Base-by-base conservation (phyloP, 2,888 invertebrate species). In the Griposia aprilina region DNA sequence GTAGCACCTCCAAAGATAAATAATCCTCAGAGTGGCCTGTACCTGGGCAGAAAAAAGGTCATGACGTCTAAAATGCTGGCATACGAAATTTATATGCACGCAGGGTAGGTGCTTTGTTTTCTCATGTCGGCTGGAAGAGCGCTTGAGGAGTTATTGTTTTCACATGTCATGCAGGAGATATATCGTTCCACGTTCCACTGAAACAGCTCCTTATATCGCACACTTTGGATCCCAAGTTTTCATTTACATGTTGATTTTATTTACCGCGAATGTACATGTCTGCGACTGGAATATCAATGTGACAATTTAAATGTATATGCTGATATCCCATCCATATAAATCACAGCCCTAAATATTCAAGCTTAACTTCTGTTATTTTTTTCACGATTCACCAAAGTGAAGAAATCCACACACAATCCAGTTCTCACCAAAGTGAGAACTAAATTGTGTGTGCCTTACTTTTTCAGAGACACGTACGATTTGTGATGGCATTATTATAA, bases 111-210 rank as follows among this genome's bases (percentile, higher is more conserved):
- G 90, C 91, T 91, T 92, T 93, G 92, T 93, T 92, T 92, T 89
- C 91, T 89, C 89, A 90, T 91, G 90, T 91, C 91, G 89, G 86
- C 90, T 88, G 80, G 82, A 88, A 85, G 85, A 90, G 86, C 88
- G 90, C 90, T 91, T 87, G 86, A 90, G 87, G 90, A 94, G 93
- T 94, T 95, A 95, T 95, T 94, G 94, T 95, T 95, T 94, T 94
- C 93, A 81, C 91, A 84, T 93, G 94, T 93, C 94, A 94, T 88
- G 88, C 79, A 84, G 81, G 88, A 92, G 93, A 94, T 94, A 93
- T 94, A 94, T 94, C 88, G 92, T 90, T 90, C 89, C 88, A 83
- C 89, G 92, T 90, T 90, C 89, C 88, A 83, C 84, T 92, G 91
- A 92, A 92, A 92, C 89, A 83, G 87, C 88, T 84, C 85, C 69